Percentiles rank a stretch among this genome's conserved stretches.
phyloP scores from a whole-genome alignment of 1,140 invertebrate genomes.

The Drosophila equinoxialis region DNA sequence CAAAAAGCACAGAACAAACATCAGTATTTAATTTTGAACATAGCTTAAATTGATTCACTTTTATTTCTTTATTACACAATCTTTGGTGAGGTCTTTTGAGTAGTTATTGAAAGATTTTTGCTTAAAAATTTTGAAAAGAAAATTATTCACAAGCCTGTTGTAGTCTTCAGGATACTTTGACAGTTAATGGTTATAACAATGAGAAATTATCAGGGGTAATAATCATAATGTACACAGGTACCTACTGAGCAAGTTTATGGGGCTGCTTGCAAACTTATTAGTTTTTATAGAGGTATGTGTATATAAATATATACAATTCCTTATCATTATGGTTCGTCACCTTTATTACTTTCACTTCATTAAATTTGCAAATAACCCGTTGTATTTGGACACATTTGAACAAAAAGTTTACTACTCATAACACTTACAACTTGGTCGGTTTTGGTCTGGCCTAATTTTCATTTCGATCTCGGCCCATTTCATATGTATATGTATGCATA shows the following conservation, averaged over 20 bases:
- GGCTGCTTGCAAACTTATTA: too few relatives aligned
- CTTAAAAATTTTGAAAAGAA: too few relatives aligned
- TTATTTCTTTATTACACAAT: too few relatives aligned
- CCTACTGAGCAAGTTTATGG: background rate
- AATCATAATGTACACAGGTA: background rate
- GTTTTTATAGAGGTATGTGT: too few relatives aligned
- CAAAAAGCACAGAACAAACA: background rate
- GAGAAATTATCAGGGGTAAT: background rate
- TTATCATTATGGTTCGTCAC: background rate
- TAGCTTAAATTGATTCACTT: too few relatives aligned
- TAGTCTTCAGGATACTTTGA: too few relatives aligned
- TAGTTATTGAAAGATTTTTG: too few relatives aligned
- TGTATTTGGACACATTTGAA: background rate
- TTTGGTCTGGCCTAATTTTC: conserved; percentile 27
- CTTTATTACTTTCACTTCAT: conserved; percentile 1
- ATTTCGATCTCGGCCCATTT: conserved; percentile 9
- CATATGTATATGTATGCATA: conserved; percentile 39
- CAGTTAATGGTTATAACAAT: too few relatives aligned
- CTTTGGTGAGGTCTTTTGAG: too few relatives aligned
- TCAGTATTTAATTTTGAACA: background rate
- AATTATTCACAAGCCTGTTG: too few relatives aligned
- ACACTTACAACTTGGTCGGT: conserved; percentile 20
- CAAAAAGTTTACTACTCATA: conserved; percentile 5
- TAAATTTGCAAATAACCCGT: background rate
- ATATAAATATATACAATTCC: background rate